These are phyloP conservation scores for human DNA, from an alignment of 2,113 vertebrate genomes.

Conservation along the genomic window DNA sequence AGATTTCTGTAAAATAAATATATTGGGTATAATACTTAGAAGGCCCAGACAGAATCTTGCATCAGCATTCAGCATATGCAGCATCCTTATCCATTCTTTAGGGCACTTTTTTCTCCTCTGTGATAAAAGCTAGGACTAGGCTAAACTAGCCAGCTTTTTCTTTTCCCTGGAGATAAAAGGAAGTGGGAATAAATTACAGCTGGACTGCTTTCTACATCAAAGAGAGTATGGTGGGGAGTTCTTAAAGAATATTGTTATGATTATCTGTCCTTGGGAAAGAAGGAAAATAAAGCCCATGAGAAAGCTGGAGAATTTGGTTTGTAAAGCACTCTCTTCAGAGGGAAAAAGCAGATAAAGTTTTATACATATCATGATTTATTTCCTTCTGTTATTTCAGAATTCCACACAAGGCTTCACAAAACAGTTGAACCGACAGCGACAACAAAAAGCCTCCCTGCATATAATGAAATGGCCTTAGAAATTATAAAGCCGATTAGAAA, in stretches of 20 bases:
- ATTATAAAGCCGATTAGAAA: not conserved
- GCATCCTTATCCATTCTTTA: not conserved
- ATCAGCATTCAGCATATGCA: not conserved
- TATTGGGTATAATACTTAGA: not conserved
- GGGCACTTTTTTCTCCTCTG: not conserved
- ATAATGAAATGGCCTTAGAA: not conserved
- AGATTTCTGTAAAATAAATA: constrained; percentile 1
- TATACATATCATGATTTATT: not conserved
- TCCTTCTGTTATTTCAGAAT: not conserved
- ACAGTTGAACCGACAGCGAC: not conserved
- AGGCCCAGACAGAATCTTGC: not conserved
- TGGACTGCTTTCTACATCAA: constrained; percentile 21
- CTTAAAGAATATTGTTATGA: constrained; percentile 23
- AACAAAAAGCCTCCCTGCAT: not conserved
- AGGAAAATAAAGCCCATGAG: not conserved
- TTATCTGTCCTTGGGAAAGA: constrained; percentile 15
- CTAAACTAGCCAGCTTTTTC: not conserved
- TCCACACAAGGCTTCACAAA: not conserved
- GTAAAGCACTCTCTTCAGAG: not conserved
- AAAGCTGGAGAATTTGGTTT: not conserved
- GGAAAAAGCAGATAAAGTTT: not conserved
- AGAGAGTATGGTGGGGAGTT: not conserved
- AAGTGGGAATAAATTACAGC: not conserved
- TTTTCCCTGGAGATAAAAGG: constrained; percentile 43
- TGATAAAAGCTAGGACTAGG: not conserved